Conservation (phyloP, 2,797 vertebrate genomes). For the Cygnus olor region DNA sequence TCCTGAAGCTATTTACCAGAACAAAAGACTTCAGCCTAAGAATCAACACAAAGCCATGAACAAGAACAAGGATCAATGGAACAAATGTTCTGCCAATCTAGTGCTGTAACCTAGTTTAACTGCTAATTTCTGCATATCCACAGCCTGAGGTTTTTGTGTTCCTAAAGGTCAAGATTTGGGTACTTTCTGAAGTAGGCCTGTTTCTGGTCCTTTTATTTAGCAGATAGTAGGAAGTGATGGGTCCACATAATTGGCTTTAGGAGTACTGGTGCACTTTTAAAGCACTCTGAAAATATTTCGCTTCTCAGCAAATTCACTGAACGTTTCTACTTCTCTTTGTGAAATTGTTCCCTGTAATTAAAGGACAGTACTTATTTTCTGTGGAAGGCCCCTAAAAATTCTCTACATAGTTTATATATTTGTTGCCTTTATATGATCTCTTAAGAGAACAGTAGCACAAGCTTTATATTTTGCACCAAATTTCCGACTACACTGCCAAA, state of each 20-base stretch:
- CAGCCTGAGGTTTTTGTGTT: not conserved
- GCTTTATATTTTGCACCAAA: not conserved
- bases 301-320: not conserved
- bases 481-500: not conserved
- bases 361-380: not conserved
- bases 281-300: not conserved
- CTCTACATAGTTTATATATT: not conserved
- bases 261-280: not conserved
- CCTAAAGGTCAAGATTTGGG: not conserved
- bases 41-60: not conserved
- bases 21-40: not conserved
- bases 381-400: not conserved
- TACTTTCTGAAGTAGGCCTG: not conserved
- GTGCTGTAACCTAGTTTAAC: not conserved
- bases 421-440: not conserved
- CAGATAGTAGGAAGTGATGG: not conserved
- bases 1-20: not conserved
- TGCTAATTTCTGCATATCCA: not conserved
- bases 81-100: not conserved
- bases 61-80: not conserved
- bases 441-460: not conserved
- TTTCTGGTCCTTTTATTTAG: constrained; percentile 10
- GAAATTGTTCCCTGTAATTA: not conserved
- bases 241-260: not conserved
- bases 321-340: not conserved